phyloP scores from a whole-genome alignment of 2,888 invertebrate genomes.

The Vesta saturnalis region DNA sequence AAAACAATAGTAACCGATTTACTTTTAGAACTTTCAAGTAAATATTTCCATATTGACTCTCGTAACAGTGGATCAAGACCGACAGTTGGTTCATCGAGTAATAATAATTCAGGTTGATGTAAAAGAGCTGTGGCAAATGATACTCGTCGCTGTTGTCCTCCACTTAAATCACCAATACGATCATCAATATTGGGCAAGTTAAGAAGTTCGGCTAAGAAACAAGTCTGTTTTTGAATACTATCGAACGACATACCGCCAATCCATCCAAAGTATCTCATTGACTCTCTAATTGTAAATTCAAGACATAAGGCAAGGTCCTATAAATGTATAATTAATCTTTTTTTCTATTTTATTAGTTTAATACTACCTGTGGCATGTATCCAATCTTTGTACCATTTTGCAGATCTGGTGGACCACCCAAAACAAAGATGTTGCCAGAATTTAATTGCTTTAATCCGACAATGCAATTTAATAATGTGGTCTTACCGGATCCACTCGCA shows the following conservation, averaged over 20 bases:
- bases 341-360: no score
- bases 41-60: conserved; percentile 90
- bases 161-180: conserved; percentile 76
- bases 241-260: neutral
- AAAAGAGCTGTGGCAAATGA: conserved; percentile 90
- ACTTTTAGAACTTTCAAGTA: conserved; percentile 73
- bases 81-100: conserved; percentile 94
- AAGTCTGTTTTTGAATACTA: conserved; percentile 64
- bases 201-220: neutral
- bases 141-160: conserved; percentile 89
- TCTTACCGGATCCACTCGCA: conserved; percentile 91
- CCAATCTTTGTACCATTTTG: conserved; percentile 80
- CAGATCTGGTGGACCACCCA: conserved; percentile 78
- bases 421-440: conserved; percentile 77
- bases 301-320: neutral
- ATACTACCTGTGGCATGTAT: conserved; percentile 87
- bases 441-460: conserved; percentile 81
- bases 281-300: conserved; percentile 60
- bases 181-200: neutral
- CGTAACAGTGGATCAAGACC: conserved; percentile 90
- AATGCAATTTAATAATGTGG: conserved; percentile 85
- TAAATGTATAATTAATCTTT: neutral
- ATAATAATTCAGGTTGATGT: conserved; percentile 87
- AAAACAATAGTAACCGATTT: conserved; percentile 85
- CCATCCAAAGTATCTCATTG: neutral